Conservation (phyloP, 2,888 invertebrate species). For the Folsomia candida region DNA sequence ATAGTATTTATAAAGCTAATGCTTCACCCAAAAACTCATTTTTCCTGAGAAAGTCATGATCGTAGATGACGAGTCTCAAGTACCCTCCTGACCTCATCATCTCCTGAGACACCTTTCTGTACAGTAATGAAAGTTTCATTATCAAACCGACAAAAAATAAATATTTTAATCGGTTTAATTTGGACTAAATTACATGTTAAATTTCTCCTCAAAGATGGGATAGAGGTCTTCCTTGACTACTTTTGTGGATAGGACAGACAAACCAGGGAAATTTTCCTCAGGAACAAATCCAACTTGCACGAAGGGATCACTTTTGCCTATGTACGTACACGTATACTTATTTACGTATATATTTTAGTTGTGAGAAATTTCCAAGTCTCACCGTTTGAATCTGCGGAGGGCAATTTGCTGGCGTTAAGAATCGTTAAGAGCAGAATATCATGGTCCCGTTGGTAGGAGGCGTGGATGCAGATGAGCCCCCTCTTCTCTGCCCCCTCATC, state of each 20-base stretch:
- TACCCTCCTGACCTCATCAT: not conserved
- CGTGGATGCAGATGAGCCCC: conserved; percentile 30
- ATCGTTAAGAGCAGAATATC: conserved; percentile 56
- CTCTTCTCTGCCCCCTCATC: not conserved
- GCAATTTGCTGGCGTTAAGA: conserved; percentile 56
- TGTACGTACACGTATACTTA: conserved; percentile 21
- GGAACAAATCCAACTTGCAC: conserved; percentile 59
- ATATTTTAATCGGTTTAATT: too few relatives aligned
- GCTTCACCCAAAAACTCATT: not conserved
- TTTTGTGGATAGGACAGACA: conserved; percentile 54
- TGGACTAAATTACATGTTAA: conserved; percentile 58
- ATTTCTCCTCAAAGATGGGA: conserved; percentile 61
- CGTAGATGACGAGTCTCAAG: not conserved
- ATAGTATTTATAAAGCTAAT: too few relatives aligned
- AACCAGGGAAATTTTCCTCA: conserved; percentile 55
- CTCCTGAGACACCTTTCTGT: not conserved
- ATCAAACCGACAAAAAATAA: not conserved
- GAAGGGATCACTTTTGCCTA: conserved; percentile 59
- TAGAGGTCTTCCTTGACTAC: conserved; percentile 59
- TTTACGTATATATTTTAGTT: too few relatives aligned
- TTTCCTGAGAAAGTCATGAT: not conserved
- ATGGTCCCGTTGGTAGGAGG: conserved; percentile 8
- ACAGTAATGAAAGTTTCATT: not conserved
- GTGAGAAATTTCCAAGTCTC: too few relatives aligned
- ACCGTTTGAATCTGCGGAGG: conserved; percentile 58